Base-by-base conservation (phyloP, 2,797 vertebrate species). In the Todus mexicanus region DNA sequence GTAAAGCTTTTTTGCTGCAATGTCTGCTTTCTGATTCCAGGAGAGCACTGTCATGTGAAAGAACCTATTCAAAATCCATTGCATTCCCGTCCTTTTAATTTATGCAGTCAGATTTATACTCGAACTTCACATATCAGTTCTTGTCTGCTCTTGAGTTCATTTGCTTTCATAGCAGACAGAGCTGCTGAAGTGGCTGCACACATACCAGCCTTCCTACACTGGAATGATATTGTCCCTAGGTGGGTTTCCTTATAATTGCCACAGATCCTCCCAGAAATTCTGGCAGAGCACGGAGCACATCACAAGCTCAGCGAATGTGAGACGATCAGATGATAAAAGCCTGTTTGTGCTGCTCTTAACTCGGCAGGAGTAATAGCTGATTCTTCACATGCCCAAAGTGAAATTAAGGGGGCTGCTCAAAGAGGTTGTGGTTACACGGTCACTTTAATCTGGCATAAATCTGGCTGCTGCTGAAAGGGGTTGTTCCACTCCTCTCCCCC, bases 21-120 rank as follows among this genome's bases (percentile, higher is more conserved):
- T 64, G 88, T 90, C 93, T 95, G 91, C 94, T 82, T 92, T 80
- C 92, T 95, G 93, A 94, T 96, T 96, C 95, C 91, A 73, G 84
- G 78, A 94, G 95, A 96, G 94, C 81, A 76, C 86, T 91, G 9
- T 84, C 91, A 86, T 93, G 92, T 97, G 96, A 96, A 96, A 96
- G 95, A 93, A 93, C 81, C 95, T 85, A 97, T 96, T 96, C 95
- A 96, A 96, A 84, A 95, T 92, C 93, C 84, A 92, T 96, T 92
- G 90, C 95, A 73, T 90, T 92, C 93, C 92, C 22, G 15, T 96
- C 89, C 84, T 86, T 92, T 92, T 94, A 95, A 96, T 96, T 95
- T 96, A 96, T 95, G 95, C 92, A 89, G 86, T 59, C 88, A 85
- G 81, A 89, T 89, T 94, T 92, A 79, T 90, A 85, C 92, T 63